Base-by-base conservation (phyloP, 2,797 vertebrate species). In the Knipowitschia caucasica region DNA sequence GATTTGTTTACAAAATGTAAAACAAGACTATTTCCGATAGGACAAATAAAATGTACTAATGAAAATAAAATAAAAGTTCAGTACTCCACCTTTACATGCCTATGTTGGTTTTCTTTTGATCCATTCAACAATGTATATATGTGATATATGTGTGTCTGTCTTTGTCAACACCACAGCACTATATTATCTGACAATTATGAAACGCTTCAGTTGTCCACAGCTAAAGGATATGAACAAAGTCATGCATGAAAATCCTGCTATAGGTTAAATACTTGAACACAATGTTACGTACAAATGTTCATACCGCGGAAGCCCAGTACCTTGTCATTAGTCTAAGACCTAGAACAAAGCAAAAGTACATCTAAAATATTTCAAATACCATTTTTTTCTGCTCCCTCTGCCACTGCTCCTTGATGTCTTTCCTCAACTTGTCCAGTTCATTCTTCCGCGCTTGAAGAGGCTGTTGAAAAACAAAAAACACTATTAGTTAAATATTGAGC, bases 331-430 rank as follows among this genome's bases (percentile, higher is more conserved):
- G 46, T 24, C 40, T 38, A 6, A 34, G 0, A 50, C 11, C 3
- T 0, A 14, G 8, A 10, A 51, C 30, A 50, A 24, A 12, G 2
- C 35, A 12, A 25, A 31, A 46, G 30, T 29, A n/a, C 29, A 15
- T 20, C 6, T 46, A 4, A 11, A 21, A 67, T 30, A 64, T 84
- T 54, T 66, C 89, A 92, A 92, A 88, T 89, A 98, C 96, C 94
- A 95, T 92, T 93, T 98, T 98, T 83, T 93, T 98, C 82, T 94
- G 94, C 73, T 97, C 94, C 73, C 93, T 89, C 81, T 98, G 96
- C 97, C 97, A 99, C 81, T 95, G 93, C 25, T 99, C 97, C 87
- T 99, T 99, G 66, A 97, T 88, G 62, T 97, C 96, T 87, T 95
- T 99, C 75, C 97, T 95, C 84, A 95, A 88, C 80, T 91, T 96